phyloP scores from a whole-genome alignment of 2,888 invertebrate species.

The Apodemia duryi region DNA sequence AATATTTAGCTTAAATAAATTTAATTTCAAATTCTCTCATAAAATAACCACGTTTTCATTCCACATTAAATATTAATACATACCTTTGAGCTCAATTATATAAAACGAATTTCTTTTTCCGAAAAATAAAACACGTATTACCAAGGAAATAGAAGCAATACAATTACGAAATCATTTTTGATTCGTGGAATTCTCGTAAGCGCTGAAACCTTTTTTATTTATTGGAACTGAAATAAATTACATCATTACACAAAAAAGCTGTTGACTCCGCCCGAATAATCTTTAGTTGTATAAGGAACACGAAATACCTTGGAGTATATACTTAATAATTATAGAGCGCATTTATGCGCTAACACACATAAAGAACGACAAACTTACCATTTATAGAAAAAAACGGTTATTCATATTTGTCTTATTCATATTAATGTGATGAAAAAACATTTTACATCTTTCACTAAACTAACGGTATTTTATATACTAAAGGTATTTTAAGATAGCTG shows the following conservation, averaged over 20 bases:
- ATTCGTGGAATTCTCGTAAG: not conserved
- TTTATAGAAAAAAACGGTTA: too few species aligned
- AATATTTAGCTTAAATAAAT: not conserved
- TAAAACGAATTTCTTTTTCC: not conserved
- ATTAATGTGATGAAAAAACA: too few species aligned
- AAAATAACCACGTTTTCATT: constrained; percentile 1
- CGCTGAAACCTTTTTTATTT: constrained; percentile 7
- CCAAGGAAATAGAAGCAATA: not conserved
- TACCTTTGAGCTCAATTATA: not conserved
- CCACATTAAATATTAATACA: not conserved
- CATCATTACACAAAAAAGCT: not conserved
- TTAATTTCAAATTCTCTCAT: not conserved
- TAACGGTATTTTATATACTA: too few species aligned
- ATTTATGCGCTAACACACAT: too few species aligned
- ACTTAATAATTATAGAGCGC: not conserved
- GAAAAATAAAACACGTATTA: not conserved
- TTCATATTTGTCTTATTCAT: too few species aligned
- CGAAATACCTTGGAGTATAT: constrained; percentile 10
- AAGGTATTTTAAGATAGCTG: too few species aligned
- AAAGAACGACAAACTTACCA: too few species aligned
- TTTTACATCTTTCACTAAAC: too few species aligned
- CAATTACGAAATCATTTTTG: constrained; percentile 5
- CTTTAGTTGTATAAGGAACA: constrained; percentile 3
- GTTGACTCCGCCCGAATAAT: not conserved
- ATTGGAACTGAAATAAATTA: constrained; percentile 6